Conservation (phyloP, 2,113 vertebrate species). For the Felis catus region DNA sequence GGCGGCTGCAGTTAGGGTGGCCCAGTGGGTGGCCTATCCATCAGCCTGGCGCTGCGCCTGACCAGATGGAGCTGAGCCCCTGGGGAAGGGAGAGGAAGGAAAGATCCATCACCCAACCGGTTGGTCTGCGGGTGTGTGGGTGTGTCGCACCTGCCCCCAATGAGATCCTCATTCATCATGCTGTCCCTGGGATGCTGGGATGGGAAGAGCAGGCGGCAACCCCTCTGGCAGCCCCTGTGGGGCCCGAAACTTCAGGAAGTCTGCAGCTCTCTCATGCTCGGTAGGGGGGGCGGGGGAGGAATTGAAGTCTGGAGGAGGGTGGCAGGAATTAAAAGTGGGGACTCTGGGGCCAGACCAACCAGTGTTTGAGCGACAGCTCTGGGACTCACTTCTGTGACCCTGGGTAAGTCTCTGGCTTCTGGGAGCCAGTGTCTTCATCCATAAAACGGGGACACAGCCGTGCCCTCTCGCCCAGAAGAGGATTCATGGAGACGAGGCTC, state of each 20-base stretch:
- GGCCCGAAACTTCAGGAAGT: not conserved
- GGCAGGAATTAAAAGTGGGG: not conserved
- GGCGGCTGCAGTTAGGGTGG: not conserved
- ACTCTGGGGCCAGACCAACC: not conserved
- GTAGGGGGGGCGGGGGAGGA: not conserved
- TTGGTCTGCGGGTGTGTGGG: not conserved
- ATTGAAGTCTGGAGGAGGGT: not conserved
- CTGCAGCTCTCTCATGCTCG: not conserved
- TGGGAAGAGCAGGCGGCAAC: not conserved
- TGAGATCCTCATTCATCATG: constrained; percentile 24
- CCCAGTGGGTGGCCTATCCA: constrained; percentile 37
- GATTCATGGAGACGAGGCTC: not conserved
- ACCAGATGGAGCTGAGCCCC: constrained; percentile 63
- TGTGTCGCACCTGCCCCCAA: not conserved
- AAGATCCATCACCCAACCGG: constrained; percentile 30
- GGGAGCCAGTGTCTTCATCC: not conserved
- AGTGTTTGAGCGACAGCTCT: not conserved
- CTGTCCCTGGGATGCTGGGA: not conserved
- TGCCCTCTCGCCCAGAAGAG: not conserved
- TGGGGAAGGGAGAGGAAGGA: constrained; percentile 7
- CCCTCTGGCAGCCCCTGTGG: not conserved
- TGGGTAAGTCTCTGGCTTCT: not conserved
- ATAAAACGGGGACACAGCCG: not conserved
- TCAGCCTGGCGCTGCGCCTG: constrained; percentile 47
- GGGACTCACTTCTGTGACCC: not conserved